These are phyloP conservation scores for Propithecus deckenii DNA, from an alignment of 2,797 vertebrate species.

Conservation along the genomic window DNA sequence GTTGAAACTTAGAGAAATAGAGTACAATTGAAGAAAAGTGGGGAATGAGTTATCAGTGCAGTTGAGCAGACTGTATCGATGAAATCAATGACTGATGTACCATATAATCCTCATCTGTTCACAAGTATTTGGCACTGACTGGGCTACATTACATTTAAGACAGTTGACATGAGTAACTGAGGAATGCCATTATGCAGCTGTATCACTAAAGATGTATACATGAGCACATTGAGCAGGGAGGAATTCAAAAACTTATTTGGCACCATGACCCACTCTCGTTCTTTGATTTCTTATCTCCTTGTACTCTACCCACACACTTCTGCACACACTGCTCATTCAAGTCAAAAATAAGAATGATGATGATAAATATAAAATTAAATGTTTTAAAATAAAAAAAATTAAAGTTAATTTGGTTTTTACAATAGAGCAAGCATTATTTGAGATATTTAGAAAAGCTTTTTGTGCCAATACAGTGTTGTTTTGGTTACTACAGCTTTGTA, in stretches of 20 bases:
- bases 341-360: background rate
- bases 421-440: background rate
- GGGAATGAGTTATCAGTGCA: background rate
- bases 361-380: background rate
- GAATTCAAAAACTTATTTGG: background rate
- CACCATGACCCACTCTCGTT: background rate
- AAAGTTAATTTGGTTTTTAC: background rate
- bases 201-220: background rate
- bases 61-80: background rate
- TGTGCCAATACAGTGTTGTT: background rate
- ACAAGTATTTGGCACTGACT: background rate
- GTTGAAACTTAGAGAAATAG: background rate
- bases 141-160: background rate
- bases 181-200: background rate
- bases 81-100: background rate
- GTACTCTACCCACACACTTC: background rate
- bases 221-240: background rate
- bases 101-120: background rate
- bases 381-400: background rate
- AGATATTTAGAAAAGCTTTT: background rate
- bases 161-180: background rate
- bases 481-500: background rate
- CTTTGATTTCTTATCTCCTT: background rate
- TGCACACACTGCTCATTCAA: background rate
- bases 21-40: background rate